phyloP scores from a whole-genome alignment of 2,888 invertebrate genomes.

The Mimachlamys varia region DNA sequence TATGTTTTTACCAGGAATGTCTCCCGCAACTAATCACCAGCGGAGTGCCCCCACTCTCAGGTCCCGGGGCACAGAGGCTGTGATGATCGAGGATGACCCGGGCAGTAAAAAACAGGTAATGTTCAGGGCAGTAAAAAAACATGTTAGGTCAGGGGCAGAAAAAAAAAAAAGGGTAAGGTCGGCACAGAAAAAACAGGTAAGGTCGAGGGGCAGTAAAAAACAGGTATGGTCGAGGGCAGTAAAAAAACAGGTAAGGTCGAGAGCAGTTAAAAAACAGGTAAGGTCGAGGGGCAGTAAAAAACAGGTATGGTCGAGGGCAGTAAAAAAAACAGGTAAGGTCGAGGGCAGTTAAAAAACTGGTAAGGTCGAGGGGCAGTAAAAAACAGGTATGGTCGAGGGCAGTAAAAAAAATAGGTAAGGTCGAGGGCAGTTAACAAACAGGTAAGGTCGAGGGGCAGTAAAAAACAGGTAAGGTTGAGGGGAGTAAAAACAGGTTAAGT shows the following conservation, averaged over 20 bases:
- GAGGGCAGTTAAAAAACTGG: constrained; percentile 1
- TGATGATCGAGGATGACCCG: constrained; percentile 84
- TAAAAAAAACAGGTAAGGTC: constrained; percentile 24
- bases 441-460: constrained; percentile 2
- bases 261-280: constrained; percentile 15
- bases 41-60: constrained; percentile 61
- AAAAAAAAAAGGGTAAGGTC: no score
- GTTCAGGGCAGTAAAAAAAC: no score
- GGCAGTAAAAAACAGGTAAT: not conserved
- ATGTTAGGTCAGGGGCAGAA: no score
- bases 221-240: not conserved
- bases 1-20: constrained; percentile 47
- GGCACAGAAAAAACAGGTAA: no score
- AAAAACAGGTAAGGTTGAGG: constrained; percentile 21
- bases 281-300: constrained; percentile 2
- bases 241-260: constrained; percentile 23
- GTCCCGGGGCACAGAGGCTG: constrained; percentile 73
- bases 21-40: constrained; percentile 46
- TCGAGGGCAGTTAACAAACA: not conserved
- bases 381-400: not conserved
- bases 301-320: not conserved
- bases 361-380: constrained; percentile 2
- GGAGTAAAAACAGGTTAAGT: no score
- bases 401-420: constrained; percentile 2
- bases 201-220: not conserved